These are phyloP conservation scores for Nanorana parkeri DNA, from an alignment of 2,113 vertebrate species.

Conservation along the genomic window DNA sequence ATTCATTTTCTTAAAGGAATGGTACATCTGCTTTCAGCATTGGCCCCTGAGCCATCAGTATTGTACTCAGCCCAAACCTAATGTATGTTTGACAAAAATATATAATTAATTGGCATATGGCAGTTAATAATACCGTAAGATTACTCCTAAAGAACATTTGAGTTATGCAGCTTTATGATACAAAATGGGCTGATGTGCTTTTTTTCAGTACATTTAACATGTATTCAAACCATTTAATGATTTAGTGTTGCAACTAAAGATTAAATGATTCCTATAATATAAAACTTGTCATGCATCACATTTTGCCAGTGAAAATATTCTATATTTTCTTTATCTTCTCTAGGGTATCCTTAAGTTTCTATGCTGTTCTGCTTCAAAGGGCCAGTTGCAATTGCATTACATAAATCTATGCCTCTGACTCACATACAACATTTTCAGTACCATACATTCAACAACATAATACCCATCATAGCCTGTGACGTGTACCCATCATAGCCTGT, in stretches of 20 bases:
- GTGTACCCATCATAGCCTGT: not conserved
- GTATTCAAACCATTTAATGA: constrained; percentile 5
- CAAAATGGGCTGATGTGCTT: too few relatives aligned
- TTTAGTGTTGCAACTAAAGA: constrained; percentile 18
- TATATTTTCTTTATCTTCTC: not conserved
- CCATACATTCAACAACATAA: not conserved
- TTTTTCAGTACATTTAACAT: constrained; percentile 5
- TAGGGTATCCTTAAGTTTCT: not conserved
- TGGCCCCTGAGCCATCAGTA: too few relatives aligned
- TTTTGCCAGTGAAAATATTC: not conserved
- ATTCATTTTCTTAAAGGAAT: too few relatives aligned
- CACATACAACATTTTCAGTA: not conserved
- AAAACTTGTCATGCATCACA: constrained; percentile 10
- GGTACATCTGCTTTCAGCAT: too few relatives aligned
- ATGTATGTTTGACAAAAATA: too few relatives aligned
- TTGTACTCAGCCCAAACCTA: too few relatives aligned
- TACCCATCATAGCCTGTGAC: constrained; percentile 4
- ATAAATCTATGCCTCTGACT: constrained; percentile 28
- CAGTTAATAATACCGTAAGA: too few relatives aligned
- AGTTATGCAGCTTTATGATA: too few relatives aligned
- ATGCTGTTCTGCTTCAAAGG: constrained; percentile 21
- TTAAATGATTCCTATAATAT: constrained; percentile 4
- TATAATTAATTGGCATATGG: too few relatives aligned
- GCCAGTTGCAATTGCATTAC: constrained; percentile 26
- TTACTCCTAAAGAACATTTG: too few relatives aligned